Evolutionary conservation across 2,797 vertebrate species (phyloP).

Genomic region (Orestias chungarensis): DNA sequence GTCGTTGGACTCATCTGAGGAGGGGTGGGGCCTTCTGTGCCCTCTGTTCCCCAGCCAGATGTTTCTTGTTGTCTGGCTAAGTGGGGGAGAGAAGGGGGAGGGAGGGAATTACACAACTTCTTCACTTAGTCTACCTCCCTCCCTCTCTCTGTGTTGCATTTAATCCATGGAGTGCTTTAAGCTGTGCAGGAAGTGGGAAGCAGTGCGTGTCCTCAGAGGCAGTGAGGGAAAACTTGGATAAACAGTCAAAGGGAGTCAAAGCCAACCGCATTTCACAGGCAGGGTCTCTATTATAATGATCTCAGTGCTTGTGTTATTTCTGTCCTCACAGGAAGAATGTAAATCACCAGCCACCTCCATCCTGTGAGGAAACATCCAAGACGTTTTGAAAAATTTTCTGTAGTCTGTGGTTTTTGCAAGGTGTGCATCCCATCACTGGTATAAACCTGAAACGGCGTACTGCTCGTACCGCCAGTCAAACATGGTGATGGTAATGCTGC

Average conservation of each 20-base stretch:
- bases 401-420: neutral
- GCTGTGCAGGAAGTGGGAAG: constrained; percentile 57
- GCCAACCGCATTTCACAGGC: constrained; percentile 1
- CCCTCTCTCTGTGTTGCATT: neutral
- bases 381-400: neutral
- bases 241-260: constrained; percentile 33
- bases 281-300: neutral
- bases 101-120: constrained; percentile 66
- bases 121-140: constrained; percentile 14
- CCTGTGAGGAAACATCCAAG: neutral
- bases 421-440: neutral
- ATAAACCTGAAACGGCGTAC: too few relatives aligned
- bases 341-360: neutral
- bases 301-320: neutral
- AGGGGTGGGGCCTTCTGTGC: constrained; percentile 71
- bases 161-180: constrained; percentile 33
- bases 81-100: constrained; percentile 38
- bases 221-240: constrained; percentile 28
- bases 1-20: constrained; percentile 66
- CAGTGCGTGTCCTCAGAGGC: constrained; percentile 25
- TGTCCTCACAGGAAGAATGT: neutral
- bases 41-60: constrained; percentile 82
- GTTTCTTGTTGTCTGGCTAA: constrained; percentile 80
- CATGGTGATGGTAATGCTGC: too few relatives aligned
- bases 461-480: too few relatives aligned